Evolutionary conservation across 2,888 invertebrate genomes (phyloP).

Genomic region (Ectobius pallidus): DNA sequence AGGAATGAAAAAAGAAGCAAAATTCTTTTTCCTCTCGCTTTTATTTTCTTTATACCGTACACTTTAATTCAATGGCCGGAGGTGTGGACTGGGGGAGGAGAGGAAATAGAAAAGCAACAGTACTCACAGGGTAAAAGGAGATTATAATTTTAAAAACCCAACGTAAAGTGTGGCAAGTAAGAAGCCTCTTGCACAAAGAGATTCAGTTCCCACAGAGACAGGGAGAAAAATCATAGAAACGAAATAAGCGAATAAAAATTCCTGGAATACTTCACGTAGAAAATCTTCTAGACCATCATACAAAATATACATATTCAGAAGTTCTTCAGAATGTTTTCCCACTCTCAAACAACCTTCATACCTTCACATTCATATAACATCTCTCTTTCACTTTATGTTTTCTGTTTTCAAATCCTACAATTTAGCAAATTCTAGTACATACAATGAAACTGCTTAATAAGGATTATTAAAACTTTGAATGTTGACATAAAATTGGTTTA

Average conservation of each 20-base stretch:
- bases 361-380: too few species aligned
- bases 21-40: not conserved
- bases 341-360: not conserved
- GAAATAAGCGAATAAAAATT: slow-evolving; percentile 25
- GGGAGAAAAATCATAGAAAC: not conserved
- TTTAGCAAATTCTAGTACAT: too few species aligned
- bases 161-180: not conserved
- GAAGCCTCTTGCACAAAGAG: not conserved
- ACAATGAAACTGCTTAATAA: too few species aligned
- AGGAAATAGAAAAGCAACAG: not conserved
- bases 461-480: too few species aligned
- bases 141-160: not conserved
- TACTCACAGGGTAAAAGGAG: not conserved
- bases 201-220: not conserved
- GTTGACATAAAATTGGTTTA: too few species aligned
- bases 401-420: too few species aligned
- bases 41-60: not conserved
- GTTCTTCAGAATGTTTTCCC: not conserved
- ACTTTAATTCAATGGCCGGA: not conserved
- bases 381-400: too few species aligned
- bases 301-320: not conserved
- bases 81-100: too few species aligned
- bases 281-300: not conserved
- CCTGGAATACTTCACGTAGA: slow-evolving; percentile 17
- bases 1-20: not conserved